These are phyloP conservation scores for Dryocosmus kuriphilus DNA, from an alignment of 2,888 invertebrate genomes.

Conservation along the genomic window DNA sequence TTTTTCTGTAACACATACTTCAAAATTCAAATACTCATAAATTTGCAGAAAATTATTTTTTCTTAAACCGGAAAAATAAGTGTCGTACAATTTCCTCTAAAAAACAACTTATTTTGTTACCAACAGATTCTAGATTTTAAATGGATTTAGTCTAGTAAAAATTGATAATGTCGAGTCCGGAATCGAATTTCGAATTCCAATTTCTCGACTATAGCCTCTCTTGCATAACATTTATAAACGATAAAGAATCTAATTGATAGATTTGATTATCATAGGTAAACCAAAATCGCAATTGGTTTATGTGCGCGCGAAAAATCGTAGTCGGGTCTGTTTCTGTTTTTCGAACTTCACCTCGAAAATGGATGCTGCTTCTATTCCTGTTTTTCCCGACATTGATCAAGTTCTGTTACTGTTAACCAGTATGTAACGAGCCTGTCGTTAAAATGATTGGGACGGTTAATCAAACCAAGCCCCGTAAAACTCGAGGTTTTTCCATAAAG, in stretches of 20 bases:
- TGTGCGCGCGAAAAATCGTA: background rate
- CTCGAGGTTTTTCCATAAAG: background rate
- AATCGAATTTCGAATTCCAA: conserved; percentile 13
- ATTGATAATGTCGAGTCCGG: conserved; percentile 10
- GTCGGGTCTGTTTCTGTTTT: background rate
- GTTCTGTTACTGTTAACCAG: background rate
- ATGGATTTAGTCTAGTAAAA: too few species aligned
- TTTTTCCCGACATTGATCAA: background rate
- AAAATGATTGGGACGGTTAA: background rate
- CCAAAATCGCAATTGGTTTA: background rate
- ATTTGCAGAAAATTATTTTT: too few species aligned
- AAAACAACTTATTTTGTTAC: too few species aligned
- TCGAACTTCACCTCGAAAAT: background rate
- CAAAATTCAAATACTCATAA: too few species aligned
- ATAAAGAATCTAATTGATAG: conserved; percentile 15
- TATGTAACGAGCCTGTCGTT: background rate
- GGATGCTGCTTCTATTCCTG: background rate
- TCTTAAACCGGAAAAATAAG: too few species aligned
- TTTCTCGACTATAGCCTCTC: background rate
- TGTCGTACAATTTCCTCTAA: too few species aligned
- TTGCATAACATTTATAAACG: conserved; percentile 10
- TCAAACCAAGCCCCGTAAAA: background rate
- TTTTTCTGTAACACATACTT: too few species aligned
- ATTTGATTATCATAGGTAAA: conserved; percentile 8
- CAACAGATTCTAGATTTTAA: too few species aligned